These are phyloP conservation scores for Drosophila erecta DNA, from an alignment of 1,140 invertebrate species.

Conservation along the genomic window DNA sequence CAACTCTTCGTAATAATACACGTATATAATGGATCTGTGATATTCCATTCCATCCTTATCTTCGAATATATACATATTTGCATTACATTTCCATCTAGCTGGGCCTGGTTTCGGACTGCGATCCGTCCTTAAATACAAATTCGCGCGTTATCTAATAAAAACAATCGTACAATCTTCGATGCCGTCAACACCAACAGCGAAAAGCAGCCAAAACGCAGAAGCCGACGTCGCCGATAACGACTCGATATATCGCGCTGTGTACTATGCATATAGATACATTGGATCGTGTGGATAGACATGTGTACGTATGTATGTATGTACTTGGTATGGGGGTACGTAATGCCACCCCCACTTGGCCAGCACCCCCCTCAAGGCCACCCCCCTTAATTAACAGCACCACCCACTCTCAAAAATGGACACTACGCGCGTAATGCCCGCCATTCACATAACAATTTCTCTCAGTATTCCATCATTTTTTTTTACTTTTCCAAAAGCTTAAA, in stretches of 20 bases:
- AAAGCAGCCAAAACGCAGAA: background rate
- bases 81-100: slow-evolving; percentile 10
- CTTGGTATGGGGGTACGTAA: slow-evolving; percentile 5
- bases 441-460: slow-evolving; percentile 69
- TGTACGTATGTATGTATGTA: background rate
- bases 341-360: slow-evolving; percentile 4
- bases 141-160: slow-evolving; percentile 73
- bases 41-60: background rate
- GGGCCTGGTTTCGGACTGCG: slow-evolving; percentile 5
- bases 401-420: slow-evolving; percentile 32
- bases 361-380: background rate
- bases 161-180: slow-evolving; percentile 64
- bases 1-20: background rate
- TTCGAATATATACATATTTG: background rate
- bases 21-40: background rate
- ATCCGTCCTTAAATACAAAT: slow-evolving; percentile 51
- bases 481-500: slow-evolving; percentile 67
- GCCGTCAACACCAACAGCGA: slow-evolving; percentile 28
- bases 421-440: slow-evolving; percentile 67
- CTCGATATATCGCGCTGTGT: slow-evolving; percentile 29
- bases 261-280: slow-evolving; percentile 37
- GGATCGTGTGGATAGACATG: background rate
- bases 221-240: slow-evolving; percentile 26
- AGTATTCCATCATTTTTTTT: slow-evolving; percentile 33
- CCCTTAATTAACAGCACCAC: slow-evolving; percentile 16